Evolutionary conservation across 2,797 vertebrate species (phyloP).

Genomic region (Macroramphosus scolopax): DNA sequence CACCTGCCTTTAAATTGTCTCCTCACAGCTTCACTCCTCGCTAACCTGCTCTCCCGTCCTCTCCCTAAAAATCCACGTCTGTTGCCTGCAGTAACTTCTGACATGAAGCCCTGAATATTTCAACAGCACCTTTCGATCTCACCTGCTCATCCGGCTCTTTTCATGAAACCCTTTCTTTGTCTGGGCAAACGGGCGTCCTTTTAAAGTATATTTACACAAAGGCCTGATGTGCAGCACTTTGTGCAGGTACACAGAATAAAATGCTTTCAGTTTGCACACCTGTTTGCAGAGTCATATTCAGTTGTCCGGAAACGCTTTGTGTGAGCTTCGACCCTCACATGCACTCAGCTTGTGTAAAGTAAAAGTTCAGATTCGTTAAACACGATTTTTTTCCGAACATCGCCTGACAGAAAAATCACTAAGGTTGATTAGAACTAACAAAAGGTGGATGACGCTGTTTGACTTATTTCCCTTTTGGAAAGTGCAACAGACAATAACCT

Average conservation of each 20-base stretch:
- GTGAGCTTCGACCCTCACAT: conserved; percentile 11
- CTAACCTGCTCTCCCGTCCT: conserved; percentile 18
- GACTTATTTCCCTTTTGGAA: conserved; percentile 20
- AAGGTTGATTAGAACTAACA: conserved; percentile 16
- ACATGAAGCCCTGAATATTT: conserved; percentile 74
- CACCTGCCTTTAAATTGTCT: conserved; percentile 40
- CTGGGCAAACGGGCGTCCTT: conserved; percentile 56
- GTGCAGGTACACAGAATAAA: conserved; percentile 28
- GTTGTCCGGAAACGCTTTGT: conserved; percentile 27
- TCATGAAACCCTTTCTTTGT: conserved; percentile 57
- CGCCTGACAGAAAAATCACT: conserved; percentile 9
- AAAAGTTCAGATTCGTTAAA: conserved; percentile 14
- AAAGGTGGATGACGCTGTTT: conserved; percentile 9
- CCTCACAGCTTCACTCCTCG: conserved; percentile 31
- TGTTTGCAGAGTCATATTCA: conserved; percentile 34
- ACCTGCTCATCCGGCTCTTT: conserved; percentile 53
- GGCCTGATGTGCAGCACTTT: conserved; percentile 39
- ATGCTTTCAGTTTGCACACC: conserved; percentile 25
- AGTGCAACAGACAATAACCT: conserved; percentile 3
- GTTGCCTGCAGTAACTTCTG: conserved; percentile 63
- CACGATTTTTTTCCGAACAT: conserved; percentile 12
- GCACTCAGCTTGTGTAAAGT: conserved; percentile 5
- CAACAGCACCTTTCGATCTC: conserved; percentile 59
- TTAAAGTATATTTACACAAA: conserved; percentile 59
- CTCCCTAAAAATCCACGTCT: conserved; percentile 30